Percentiles rank a stretch among this genome's conserved stretches.
Evolutionary conservation across 2,797 vertebrate genomes (phyloP).

Genomic region (Pangasius sanitwongsei): DNA sequence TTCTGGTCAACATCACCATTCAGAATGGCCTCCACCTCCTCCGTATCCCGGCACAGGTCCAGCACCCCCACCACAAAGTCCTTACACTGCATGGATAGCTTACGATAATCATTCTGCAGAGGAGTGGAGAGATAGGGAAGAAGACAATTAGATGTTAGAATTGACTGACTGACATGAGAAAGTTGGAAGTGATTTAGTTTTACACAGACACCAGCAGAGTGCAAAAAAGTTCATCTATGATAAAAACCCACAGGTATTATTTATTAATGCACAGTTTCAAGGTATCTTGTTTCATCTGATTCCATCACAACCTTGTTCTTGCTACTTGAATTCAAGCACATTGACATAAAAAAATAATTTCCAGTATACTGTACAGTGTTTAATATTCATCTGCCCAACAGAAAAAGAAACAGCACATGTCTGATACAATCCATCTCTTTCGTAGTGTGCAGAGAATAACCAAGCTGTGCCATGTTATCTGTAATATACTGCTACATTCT

Average conservation of each 20-base stretch:
- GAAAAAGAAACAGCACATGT: not conserved
- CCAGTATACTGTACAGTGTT: not conserved
- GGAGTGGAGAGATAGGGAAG: conserved; percentile 54
- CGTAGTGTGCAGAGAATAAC: conserved; percentile 12
- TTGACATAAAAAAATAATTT: not conserved
- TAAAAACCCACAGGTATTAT: not conserved
- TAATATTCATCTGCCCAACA: conserved; percentile 12
- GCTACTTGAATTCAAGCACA: not conserved
- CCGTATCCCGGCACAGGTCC: conserved; percentile 94
- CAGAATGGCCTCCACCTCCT: conserved; percentile 94
- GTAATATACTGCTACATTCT: not conserved
- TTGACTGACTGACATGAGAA: not conserved
- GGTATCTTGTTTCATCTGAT: not conserved
- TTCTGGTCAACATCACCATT: conserved; percentile 91
- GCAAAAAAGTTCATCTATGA: not conserved
- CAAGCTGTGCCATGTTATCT: not conserved
- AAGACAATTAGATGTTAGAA: not conserved
- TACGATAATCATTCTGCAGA: conserved; percentile 90
- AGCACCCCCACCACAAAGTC: conserved; percentile 95
- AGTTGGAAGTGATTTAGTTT: not conserved
- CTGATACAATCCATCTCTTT: not conserved
- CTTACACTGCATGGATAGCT: conserved; percentile 99
- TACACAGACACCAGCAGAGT: not conserved
- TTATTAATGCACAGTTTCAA: not conserved
- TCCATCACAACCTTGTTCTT: not conserved